A percentile compares a stretch with the other conserved stretches of the same genome.
These are phyloP conservation scores for Apocrypta bakeri DNA, from an alignment of 1,140 invertebrate species.

Conservation along the genomic window DNA sequence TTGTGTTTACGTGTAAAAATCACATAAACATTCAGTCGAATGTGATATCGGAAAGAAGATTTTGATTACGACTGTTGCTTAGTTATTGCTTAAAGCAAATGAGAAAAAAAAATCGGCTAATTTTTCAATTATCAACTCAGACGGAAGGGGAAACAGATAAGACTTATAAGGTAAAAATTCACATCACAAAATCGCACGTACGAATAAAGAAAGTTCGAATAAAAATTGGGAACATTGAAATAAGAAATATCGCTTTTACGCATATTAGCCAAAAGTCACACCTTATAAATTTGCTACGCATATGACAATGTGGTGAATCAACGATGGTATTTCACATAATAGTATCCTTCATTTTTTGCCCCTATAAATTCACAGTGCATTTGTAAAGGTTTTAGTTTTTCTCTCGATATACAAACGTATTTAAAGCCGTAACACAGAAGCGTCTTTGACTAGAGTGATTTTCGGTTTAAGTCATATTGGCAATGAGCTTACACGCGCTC, in stretches of 20 bases:
- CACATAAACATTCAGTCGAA: conserved; percentile 13
- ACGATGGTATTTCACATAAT: conserved; percentile 11
- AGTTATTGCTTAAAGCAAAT: background rate
- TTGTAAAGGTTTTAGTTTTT: conserved; percentile 36
- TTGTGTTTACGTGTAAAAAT: conserved; percentile 26
- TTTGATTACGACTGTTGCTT: background rate
- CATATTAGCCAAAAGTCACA: background rate
- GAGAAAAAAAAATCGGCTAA: background rate
- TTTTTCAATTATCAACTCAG: background rate
- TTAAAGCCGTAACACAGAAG: conserved; percentile 38
- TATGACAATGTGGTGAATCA: background rate
- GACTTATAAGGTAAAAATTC: background rate
- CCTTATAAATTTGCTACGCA: background rate
- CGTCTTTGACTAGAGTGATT: conserved; percentile 33
- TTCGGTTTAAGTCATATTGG: conserved; percentile 12
- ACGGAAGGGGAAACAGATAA: background rate
- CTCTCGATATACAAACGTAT: conserved; percentile 32
- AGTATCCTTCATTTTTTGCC: background rate
- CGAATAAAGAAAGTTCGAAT: conserved; percentile 18
- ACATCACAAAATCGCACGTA: conserved; percentile 4
- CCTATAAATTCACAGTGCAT: conserved; percentile 43
- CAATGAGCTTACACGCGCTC: conserved; percentile 27
- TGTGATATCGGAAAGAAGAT: background rate
- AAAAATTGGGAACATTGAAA: conserved; percentile 15
- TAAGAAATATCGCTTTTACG: conserved; percentile 5